phyloP scores from a whole-genome alignment of 2,888 invertebrate species.

The Lamellibrachia columna region DNA sequence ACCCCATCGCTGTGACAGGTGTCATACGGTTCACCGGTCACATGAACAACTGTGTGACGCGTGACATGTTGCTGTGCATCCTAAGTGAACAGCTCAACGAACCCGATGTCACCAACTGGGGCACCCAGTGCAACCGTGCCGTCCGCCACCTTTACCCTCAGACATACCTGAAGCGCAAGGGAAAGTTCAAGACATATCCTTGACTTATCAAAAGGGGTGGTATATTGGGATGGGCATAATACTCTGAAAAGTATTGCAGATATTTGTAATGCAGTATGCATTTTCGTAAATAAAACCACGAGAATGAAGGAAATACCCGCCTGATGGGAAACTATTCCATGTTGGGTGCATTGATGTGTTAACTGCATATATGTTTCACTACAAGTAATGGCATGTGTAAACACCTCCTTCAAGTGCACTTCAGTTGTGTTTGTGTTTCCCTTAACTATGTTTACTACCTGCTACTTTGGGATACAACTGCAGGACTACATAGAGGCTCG shows the following conservation, averaged over 20 bases:
- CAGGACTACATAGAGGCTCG: neutral
- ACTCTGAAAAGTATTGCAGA: neutral
- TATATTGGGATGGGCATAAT: neutral
- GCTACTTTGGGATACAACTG: constrained; percentile 52
- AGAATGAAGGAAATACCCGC: no score
- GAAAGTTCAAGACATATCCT: constrained; percentile 52
- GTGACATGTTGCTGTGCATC: constrained; percentile 50
- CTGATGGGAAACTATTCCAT: no score
- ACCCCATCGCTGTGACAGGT: constrained; percentile 38
- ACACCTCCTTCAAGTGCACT: no score
- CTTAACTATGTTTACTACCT: constrained; percentile 51
- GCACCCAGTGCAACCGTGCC: constrained; percentile 55
- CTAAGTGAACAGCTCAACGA: constrained; percentile 46
- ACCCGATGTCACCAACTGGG: constrained; percentile 50
- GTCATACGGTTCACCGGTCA: constrained; percentile 52
- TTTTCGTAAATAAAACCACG: no score
- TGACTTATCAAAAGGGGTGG: neutral
- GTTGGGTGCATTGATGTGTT: no score
- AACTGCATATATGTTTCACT: no score
- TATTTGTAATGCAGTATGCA: no score
- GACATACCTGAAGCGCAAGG: constrained; percentile 53
- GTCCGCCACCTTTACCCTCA: constrained; percentile 52
- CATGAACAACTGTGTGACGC: constrained; percentile 47
- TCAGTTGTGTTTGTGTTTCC: constrained; percentile 24
- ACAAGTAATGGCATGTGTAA: no score